Conservation (phyloP, 2,797 vertebrate species). For the Argentina silus region DNA sequence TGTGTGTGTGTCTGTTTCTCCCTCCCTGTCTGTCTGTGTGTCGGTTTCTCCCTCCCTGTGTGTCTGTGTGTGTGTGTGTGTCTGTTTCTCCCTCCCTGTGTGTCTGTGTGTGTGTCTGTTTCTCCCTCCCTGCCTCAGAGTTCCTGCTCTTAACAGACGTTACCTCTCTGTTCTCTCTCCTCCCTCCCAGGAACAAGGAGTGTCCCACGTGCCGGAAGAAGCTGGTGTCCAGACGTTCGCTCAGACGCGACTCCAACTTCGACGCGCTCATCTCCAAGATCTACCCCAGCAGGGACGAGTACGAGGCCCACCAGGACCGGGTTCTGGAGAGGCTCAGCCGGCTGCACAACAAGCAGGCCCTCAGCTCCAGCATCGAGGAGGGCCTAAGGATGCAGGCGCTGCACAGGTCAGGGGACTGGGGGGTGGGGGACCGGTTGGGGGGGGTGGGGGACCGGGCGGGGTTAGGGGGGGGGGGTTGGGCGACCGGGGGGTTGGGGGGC, state of each 20-base stretch:
- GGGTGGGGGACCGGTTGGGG: constrained; percentile 11
- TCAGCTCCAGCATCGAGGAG: constrained; percentile 92
- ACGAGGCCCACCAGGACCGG: constrained; percentile 88
- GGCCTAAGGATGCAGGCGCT: constrained; percentile 90
- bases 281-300: constrained; percentile 91
- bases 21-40: too few species aligned
- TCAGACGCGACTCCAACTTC: constrained; percentile 89
- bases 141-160: too few species aligned
- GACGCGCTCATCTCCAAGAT: constrained; percentile 94
- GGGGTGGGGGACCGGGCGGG: constrained; percentile 16
- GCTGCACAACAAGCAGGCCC: constrained; percentile 88
- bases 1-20: too few species aligned
- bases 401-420: constrained; percentile 75
- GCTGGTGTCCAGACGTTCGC: constrained; percentile 88
- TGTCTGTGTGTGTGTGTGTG: too few species aligned
- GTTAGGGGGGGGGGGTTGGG: background rate
- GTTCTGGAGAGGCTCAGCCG: constrained; percentile 88
- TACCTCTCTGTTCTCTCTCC: too few species aligned
- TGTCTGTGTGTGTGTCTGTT: too few species aligned
- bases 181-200: constrained; percentile 85
- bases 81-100: too few species aligned
- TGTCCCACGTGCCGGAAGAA: constrained; percentile 93
- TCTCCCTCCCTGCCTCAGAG: fast-evolving
- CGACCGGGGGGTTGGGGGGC: background rate
- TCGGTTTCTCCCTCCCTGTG: too few species aligned